Evolutionary conservation across 2,888 invertebrate species (phyloP), one percentile per base, ranked within the genome.

Genomic region (Branchipolynoe longqiensis): DNA sequence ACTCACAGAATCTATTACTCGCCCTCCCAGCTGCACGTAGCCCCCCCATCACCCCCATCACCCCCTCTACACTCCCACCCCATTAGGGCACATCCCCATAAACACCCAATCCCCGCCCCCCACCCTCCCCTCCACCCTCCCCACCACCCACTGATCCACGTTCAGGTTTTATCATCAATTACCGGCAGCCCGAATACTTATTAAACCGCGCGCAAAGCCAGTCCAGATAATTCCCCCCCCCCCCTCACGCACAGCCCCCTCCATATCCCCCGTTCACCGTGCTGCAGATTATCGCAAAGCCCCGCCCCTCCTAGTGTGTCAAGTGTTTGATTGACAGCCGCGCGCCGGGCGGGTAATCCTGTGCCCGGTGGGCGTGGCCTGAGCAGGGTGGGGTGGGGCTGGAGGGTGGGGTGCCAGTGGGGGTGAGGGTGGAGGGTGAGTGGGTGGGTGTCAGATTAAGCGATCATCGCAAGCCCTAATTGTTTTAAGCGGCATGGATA

Each of bases 401-500:
- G n/a, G n/a, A n/a, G n/a, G n/a, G n/a, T n/a, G n/a, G n/a, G n/a
- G n/a, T n/a, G n/a, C n/a, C n/a, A n/a, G n/a, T n/a, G n/a, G n/a
- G n/a, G n/a, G n/a, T n/a, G n/a, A n/a, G n/a, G n/a, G n/a, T n/a
- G n/a, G n/a, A n/a, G n/a, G n/a, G n/a, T n/a, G n/a, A n/a, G 64
- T 33, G 28, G 64, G 33, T 64, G 64, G 22, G 8, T 64, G 64
- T 28, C 33, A 33, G 64, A 64, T 64, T 64, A 64, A 64, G 64
- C 64, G 64, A 64, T 64, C 64, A 64, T 28, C 64, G 64, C 8
- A 8, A 28, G 64, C 33, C 64, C 64, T 64, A 64, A 64, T 64
- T 64, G 64, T 64, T 64, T 64, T 64, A 64, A 64, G 64, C 64
- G 64, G 64, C 64, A 64, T 22, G 64, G 64, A 64, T 64, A 64